Evolutionary conservation across 37 sponge, comb jelly and placozoan genomes (phyloP).

Genomic region (Cliona cf. orientalis): DNA sequence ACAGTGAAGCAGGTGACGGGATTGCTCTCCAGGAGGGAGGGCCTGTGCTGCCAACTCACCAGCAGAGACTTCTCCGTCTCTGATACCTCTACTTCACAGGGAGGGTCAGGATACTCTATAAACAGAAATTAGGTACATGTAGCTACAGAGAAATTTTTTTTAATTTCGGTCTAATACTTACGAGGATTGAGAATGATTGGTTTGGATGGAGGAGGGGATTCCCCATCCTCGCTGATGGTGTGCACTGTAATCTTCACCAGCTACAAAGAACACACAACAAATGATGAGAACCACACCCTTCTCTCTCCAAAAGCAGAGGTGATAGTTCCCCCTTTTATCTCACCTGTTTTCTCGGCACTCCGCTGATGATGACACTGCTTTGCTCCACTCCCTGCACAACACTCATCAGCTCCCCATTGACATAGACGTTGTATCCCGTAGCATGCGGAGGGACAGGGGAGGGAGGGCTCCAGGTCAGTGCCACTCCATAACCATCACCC

Average conservation of each 20-base stretch:
- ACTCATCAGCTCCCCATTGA: slow-evolving; percentile 28
- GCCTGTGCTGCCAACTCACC: slow-evolving; percentile 22
- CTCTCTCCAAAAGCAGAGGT: too few relatives aligned
- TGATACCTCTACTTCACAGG: slow-evolving; percentile 16
- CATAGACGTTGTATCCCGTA: slow-evolving; percentile 46
- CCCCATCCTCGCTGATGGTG: slow-evolving; percentile 33
- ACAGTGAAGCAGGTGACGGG: slow-evolving; percentile 21
- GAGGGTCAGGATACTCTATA: slow-evolving; percentile 59
- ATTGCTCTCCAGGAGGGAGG: slow-evolving; percentile 6
- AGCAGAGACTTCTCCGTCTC: background rate
- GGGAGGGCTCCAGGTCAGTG: slow-evolving; percentile 43
- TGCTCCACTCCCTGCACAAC: slow-evolving; percentile 20
- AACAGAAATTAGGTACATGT: background rate
- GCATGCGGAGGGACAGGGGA: slow-evolving; percentile 1
- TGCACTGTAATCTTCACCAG: slow-evolving; percentile 53
- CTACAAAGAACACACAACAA: slow-evolving; percentile 8
- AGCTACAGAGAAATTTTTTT: background rate
- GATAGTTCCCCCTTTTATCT: background rate
- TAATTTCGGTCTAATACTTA: slow-evolving; percentile 16
- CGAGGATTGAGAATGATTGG: slow-evolving; percentile 58
- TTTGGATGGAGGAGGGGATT: slow-evolving; percentile 34
- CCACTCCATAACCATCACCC: slow-evolving; percentile 29
- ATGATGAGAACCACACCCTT: background rate
- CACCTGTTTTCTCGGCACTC: slow-evolving; percentile 55
- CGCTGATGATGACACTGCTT: slow-evolving; percentile 17